phyloP scores from a whole-genome alignment of 2,113 vertebrate genomes.

The Pachycephala philippinensis region DNA sequence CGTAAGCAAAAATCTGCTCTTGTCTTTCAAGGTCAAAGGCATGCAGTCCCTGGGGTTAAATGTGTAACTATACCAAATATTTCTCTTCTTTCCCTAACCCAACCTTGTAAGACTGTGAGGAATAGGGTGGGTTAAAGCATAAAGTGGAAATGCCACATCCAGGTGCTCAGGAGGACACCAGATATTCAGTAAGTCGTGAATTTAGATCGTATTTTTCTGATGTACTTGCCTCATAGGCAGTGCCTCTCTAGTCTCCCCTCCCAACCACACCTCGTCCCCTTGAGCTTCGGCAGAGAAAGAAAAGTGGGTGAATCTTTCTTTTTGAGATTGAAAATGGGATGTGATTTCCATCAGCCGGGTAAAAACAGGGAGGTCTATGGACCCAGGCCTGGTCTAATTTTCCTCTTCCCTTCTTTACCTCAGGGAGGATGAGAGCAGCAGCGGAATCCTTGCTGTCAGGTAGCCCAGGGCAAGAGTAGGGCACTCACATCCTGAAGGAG shows the following conservation, averaged over 20 bases:
- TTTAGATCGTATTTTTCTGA: not conserved
- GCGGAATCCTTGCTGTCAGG: not conserved
- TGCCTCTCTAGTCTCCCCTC: not conserved
- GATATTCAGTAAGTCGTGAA: not conserved
- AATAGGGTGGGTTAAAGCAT: not conserved
- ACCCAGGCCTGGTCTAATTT: not conserved
- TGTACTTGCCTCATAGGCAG: not conserved
- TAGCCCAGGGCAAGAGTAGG: not conserved
- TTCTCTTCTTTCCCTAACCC: not conserved
- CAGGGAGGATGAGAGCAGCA: not conserved
- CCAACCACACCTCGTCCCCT: not conserved
- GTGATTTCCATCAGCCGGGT: not conserved
- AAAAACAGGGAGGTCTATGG: not conserved
- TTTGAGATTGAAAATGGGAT: not conserved
- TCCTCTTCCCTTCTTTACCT: not conserved
- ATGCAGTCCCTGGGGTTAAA: not conserved
- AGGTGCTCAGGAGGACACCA: not conserved
- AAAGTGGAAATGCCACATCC: not conserved
- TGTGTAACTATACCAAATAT: not conserved
- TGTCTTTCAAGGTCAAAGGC: not conserved
- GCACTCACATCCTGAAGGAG: rapidly evolving
- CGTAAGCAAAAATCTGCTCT: not conserved
- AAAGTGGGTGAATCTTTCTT: not conserved
- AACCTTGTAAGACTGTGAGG: not conserved
- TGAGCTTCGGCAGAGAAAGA: not conserved